phyloP scores from a whole-genome alignment of 2,113 vertebrate species.

The Progne subis region DNA sequence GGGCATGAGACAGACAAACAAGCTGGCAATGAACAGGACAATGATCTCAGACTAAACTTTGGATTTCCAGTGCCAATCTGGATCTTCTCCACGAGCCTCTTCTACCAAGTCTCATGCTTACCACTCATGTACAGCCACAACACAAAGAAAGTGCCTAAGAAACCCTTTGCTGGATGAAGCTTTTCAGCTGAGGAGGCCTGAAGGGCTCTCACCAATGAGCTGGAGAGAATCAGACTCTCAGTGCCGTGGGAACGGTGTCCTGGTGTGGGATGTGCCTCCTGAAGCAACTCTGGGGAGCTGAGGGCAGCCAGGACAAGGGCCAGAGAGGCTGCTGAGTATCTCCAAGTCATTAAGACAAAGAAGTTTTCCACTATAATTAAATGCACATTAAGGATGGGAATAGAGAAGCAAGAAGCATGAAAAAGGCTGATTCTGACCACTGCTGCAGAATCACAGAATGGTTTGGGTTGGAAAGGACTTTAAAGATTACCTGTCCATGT shows the following conservation, averaged over 20 bases:
- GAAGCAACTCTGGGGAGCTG: not conserved
- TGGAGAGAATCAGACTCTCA: not conserved
- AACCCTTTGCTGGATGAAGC: not conserved
- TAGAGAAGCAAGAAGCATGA: not conserved
- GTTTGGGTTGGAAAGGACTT: not conserved
- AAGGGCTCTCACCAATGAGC: not conserved
- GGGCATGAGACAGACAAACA: not conserved
- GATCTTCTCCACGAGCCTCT: not conserved
- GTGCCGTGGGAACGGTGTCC: rapidly evolving
- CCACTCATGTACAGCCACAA: not conserved
- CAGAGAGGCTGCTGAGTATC: not conserved
- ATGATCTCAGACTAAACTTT: not conserved
- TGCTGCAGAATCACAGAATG: not conserved
- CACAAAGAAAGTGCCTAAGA: not conserved
- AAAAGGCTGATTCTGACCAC: not conserved
- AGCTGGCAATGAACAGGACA: not conserved
- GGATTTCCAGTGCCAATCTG: not conserved
- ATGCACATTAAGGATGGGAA: rapidly evolving
- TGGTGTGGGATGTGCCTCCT: not conserved
- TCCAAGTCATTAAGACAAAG: not conserved
- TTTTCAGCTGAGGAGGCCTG: not conserved
- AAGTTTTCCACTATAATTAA: not conserved
- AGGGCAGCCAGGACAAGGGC: not conserved
- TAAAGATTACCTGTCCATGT: not conserved
- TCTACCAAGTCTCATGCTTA: not conserved